A percentile compares a stretch with the other conserved stretches of the same genome.
Evolutionary conservation across 2,888 invertebrate genomes (phyloP).

Genomic region (Eugnorisma glareosa): DNA sequence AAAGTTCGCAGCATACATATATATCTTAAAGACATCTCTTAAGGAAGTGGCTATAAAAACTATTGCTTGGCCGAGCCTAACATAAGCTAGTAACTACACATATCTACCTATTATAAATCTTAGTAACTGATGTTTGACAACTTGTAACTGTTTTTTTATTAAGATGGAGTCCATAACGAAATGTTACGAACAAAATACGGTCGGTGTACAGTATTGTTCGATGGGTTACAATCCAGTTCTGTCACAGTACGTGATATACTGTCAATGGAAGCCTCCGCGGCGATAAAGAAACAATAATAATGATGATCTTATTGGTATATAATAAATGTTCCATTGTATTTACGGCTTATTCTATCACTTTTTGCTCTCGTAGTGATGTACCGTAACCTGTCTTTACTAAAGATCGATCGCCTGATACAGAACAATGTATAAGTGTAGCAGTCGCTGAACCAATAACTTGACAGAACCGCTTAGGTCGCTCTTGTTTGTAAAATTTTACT

Average conservation of each 20-base stretch:
- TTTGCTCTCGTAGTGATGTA: conserved; percentile 61
- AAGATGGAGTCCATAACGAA: conserved; percentile 38
- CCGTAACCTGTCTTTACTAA: conserved; percentile 61
- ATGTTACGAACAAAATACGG: conserved; percentile 43
- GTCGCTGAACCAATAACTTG: conserved; percentile 46
- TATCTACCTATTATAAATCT: conserved; percentile 53
- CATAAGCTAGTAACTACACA: conserved; percentile 42
- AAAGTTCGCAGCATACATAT: conserved; percentile 50
- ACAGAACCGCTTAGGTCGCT: conserved; percentile 19
- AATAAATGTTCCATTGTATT: conserved; percentile 70
- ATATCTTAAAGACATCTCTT: conserved; percentile 50
- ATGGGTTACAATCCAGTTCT: conserved; percentile 48
- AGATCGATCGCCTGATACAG: conserved; percentile 56
- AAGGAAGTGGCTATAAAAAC: conserved; percentile 60
- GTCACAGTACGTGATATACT: conserved; percentile 52
- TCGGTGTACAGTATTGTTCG: conserved; percentile 51
- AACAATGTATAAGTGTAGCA: conserved; percentile 29
- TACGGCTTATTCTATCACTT: conserved; percentile 61
- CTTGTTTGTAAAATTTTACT: conserved; percentile 56
- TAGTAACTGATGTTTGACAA: conserved; percentile 59
- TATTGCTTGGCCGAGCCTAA: conserved; percentile 35
- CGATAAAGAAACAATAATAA: conserved; percentile 56
- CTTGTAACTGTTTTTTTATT: conserved; percentile 60
- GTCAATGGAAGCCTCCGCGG: conserved; percentile 34
- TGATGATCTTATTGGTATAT: conserved; percentile 52